These are phyloP conservation scores for Schizopygopsis pylzovi DNA, from an alignment of 2,797 vertebrate genomes.

Conservation along the genomic window DNA sequence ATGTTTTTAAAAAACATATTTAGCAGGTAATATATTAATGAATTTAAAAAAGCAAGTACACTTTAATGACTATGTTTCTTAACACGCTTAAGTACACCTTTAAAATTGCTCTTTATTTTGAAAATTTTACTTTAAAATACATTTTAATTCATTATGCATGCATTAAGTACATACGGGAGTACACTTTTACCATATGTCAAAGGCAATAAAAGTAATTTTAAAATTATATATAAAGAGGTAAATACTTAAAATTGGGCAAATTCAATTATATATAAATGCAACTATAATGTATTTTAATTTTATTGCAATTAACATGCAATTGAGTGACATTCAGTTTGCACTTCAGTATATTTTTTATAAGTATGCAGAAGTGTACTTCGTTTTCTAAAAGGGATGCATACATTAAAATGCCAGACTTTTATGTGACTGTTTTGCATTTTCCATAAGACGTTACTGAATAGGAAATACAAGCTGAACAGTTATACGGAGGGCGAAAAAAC, in stretches of 20 bases:
- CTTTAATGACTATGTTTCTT: neutral
- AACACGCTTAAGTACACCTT: neutral
- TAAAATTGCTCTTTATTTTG: neutral
- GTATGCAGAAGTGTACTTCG: neutral
- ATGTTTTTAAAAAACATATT: neutral
- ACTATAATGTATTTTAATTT: neutral
- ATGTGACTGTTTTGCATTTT: constrained; percentile 1
- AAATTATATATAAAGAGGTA: neutral
- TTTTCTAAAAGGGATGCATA: neutral
- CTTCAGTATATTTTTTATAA: neutral
- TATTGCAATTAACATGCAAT: neutral
- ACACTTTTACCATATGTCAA: neutral
- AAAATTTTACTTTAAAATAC: neutral
- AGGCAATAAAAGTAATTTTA: neutral
- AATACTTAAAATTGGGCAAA: neutral
- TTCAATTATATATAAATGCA: neutral
- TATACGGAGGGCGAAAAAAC: neutral
- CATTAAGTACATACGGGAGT: neutral
- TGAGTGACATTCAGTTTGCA: neutral
- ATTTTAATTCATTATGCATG: neutral
- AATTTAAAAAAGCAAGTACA: neutral
- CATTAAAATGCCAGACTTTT: neutral
- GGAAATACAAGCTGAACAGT: neutral
- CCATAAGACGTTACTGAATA: neutral
- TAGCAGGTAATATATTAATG: neutral